phyloP scores from a whole-genome alignment of 2,797 vertebrate genomes.

The Characodon lateralis region DNA sequence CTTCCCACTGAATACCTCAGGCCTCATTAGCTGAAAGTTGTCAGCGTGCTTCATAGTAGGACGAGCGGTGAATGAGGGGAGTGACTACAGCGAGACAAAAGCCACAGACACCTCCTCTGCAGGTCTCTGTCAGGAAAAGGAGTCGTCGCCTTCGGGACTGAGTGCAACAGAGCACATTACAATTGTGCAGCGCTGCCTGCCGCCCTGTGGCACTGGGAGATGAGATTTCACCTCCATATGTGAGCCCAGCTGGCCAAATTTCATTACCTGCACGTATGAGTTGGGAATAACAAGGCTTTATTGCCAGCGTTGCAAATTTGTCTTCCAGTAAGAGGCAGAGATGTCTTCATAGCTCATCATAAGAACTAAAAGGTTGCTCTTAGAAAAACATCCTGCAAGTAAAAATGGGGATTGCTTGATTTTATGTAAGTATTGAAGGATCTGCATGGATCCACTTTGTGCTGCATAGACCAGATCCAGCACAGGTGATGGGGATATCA shows the following conservation, averaged over 20 bases:
- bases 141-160: conserved; percentile 25
- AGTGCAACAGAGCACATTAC: conserved; percentile 50
- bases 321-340: conserved; percentile 44
- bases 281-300: conserved; percentile 60
- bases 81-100: conserved; percentile 41
- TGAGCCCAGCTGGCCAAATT: conserved; percentile 42
- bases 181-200: conserved; percentile 40
- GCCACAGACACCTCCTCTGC: conserved; percentile 38
- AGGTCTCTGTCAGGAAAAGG: conserved; percentile 39
- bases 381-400: conserved; percentile 24
- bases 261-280: conserved; percentile 59
- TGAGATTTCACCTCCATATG: conserved; percentile 59
- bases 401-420: conserved; percentile 3
- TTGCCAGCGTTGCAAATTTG: conserved; percentile 51
- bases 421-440: conserved; percentile 20
- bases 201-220: conserved; percentile 53
- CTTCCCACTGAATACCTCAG: conserved; percentile 24
- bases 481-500: conserved; percentile 53
- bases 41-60: conserved; percentile 51
- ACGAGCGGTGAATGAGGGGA: conserved; percentile 14
- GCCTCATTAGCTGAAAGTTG: conserved; percentile 56
- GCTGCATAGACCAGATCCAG: conserved; percentile 29
- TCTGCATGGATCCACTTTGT: conserved; percentile 21
- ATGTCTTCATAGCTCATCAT: conserved; percentile 42
- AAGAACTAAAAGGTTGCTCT: conserved; percentile 20